These are phyloP conservation scores for Dipus sagitta DNA, from an alignment of 2,797 vertebrate species.

Conservation along the genomic window DNA sequence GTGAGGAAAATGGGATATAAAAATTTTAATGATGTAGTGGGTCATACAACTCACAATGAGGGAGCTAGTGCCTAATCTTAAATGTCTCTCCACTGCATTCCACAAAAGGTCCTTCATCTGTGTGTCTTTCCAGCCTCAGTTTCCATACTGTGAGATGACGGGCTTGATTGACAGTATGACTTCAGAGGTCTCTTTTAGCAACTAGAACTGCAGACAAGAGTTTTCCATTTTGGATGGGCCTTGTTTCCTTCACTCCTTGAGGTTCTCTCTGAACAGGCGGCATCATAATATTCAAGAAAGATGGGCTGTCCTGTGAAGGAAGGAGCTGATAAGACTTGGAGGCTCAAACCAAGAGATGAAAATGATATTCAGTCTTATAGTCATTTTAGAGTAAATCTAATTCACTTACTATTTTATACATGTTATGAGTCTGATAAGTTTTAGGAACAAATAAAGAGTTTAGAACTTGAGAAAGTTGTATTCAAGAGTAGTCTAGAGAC, in stretches of 20 bases:
- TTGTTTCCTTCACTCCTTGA: background rate
- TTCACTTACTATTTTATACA: background rate
- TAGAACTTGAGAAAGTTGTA: conserved; percentile 5
- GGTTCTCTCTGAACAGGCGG: background rate
- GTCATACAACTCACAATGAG: background rate
- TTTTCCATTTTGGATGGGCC: background rate
- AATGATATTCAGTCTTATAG: background rate
- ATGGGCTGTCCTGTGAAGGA: background rate
- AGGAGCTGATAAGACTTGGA: background rate
- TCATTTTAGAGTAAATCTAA: background rate
- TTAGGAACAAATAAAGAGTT: conserved; percentile 25
- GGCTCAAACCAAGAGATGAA: background rate
- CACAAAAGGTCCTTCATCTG: background rate
- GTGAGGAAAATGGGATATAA: conserved; percentile 3
- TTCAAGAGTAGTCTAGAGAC: background rate
- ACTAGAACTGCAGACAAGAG: background rate
- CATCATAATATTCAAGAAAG: background rate
- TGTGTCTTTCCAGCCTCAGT: background rate
- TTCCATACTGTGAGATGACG: background rate
- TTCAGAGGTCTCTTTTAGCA: conserved; percentile 32
- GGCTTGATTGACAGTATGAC: background rate
- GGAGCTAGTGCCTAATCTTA: background rate
- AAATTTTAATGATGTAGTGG: background rate
- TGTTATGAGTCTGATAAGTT: conserved; percentile 18
- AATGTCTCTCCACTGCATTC: background rate